Conservation (phyloP, 2,797 vertebrate species). For the Rhadinocentrus ornatus region DNA sequence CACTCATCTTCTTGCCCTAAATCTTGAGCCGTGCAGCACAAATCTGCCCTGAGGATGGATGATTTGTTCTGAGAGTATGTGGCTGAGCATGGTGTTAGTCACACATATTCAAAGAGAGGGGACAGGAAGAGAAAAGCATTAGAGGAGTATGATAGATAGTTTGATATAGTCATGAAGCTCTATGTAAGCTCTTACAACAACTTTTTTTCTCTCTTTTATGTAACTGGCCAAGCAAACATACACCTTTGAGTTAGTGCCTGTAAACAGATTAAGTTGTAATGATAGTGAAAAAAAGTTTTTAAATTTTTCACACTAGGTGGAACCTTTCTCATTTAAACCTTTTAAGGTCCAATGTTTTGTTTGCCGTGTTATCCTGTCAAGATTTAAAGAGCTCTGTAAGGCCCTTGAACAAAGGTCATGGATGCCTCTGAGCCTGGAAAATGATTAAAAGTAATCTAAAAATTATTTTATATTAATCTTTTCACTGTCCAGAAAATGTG, state of each 20-base stretch:
- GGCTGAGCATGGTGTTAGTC: constrained; percentile 48
- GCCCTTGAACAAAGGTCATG: not conserved
- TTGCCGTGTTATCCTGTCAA: not conserved
- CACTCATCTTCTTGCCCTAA: constrained; percentile 44
- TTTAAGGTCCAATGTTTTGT: not conserved
- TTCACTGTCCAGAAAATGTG: constrained; percentile 8
- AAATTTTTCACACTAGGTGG: not conserved
- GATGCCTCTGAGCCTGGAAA: not conserved
- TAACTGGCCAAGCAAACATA: no score
- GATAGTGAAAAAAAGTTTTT: not conserved
- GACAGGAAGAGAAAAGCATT: constrained; percentile 11
- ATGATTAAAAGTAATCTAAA: not conserved
- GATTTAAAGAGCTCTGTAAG: not conserved
- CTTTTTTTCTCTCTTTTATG: not conserved
- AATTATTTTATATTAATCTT: constrained; percentile 5
- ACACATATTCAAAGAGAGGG: constrained; percentile 27
- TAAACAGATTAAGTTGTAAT: not conserved
- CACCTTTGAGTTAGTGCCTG: not conserved
- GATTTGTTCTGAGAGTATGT: constrained; percentile 52
- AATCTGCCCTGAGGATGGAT: constrained; percentile 51
- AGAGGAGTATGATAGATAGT: constrained; percentile 19
- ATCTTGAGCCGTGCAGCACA: constrained; percentile 46
- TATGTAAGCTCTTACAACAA: not conserved
- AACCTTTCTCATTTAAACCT: not conserved
- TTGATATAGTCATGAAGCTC: not conserved